Evolutionary conservation across 2,888 invertebrate species (phyloP).

Genomic region (Eupithecia dodoneata): DNA sequence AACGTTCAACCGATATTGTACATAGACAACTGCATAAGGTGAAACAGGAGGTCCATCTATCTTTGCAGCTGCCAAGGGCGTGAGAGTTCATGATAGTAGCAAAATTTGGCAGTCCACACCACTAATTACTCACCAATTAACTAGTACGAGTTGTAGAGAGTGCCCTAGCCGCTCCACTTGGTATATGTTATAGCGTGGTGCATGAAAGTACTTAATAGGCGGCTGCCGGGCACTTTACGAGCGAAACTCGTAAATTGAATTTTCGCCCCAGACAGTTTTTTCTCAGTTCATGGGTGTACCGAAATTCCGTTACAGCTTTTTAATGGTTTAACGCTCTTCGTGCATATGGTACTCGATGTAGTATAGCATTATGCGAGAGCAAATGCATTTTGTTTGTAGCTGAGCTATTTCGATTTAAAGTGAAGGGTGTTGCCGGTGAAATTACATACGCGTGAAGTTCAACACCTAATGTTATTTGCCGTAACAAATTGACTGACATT

Average conservation of each 20-base stretch:
- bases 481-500: background rate
- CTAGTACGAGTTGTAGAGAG: constrained; percentile 80
- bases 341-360: background rate
- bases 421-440: constrained; percentile 6
- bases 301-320: constrained; percentile 1
- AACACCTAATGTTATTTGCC: background rate
- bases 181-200: constrained; percentile 77
- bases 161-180: constrained; percentile 81
- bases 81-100: constrained; percentile 54
- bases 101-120: constrained; percentile 58
- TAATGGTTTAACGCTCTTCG: background rate
- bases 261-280: constrained; percentile 48
- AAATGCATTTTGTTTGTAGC: constrained; percentile 30
- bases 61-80: background rate
- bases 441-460: constrained; percentile 3
- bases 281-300: constrained; percentile 14
- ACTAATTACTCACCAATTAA: constrained; percentile 78
- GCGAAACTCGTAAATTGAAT: constrained; percentile 63
- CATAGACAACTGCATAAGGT: constrained; percentile 2
- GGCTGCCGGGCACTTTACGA: constrained; percentile 57
- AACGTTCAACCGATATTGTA: constrained; percentile 38
- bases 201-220: constrained; percentile 75
- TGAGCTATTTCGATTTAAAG: constrained; percentile 8
- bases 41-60: no score
- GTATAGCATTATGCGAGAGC: background rate